Evolutionary conservation across 2,113 vertebrate genomes (phyloP), one percentile per base, ranked within the genome.

Genomic region (Oplegnathus fasciatus): DNA sequence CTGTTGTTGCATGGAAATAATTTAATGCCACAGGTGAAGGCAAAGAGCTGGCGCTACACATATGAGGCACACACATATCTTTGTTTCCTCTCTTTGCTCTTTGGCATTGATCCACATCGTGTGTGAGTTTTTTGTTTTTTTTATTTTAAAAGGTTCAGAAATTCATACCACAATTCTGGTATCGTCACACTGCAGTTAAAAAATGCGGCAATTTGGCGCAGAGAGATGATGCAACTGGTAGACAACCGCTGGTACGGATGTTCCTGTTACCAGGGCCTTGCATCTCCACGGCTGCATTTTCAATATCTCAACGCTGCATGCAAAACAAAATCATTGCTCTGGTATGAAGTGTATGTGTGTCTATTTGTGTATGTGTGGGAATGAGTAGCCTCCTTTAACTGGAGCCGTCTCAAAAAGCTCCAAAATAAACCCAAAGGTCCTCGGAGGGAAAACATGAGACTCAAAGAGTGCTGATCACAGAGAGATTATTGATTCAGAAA

Each of bases 161-260:
- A 91, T 88, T 87, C 86, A 91, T 67, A 86, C 75, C 80, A 81
- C 86, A 84, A 84, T 85, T 84, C 86, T 42, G 50, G 75, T 79
- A 86, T 91, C 87, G 70, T 91, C 94, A 94, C 94, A 94, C 94
- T 95, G 95, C 95, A 94, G 95, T 89, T 94, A 90, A 92, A 95
- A 95, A 95, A 92, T 96, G 95, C 94, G 91, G 93, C 95, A 96
- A 90, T 91, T 94, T 93, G 87, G 90, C 89, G 90, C 93, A 93
- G 85, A 79, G 75, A 93, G 94, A 95, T 96, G 95, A 96, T 95
- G 95, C 94, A 96, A 96, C 91, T 80, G 70, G 92, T 88, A 92
- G 95, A 95, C 92, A 96, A 93, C 93, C 86, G 4, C 87, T 80
- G 88, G 85, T 89, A 76, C 58, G 79, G 91, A 92, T 92, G 58